phyloP scores from a whole-genome alignment of 2,797 vertebrate species.

The Siniperca undulata region DNA sequence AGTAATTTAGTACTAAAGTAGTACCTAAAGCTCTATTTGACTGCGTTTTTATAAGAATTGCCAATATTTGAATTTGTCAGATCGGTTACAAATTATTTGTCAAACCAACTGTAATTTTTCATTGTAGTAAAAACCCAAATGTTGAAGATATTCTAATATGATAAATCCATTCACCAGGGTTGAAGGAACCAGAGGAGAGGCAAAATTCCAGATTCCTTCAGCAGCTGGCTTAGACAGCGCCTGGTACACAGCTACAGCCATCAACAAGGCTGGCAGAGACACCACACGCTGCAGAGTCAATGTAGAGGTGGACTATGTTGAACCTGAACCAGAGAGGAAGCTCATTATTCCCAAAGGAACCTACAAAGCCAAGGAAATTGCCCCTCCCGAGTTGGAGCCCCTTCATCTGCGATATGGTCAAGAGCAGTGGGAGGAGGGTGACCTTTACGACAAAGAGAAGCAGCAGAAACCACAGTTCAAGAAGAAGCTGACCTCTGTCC shows the following conservation, averaged over 20 bases:
- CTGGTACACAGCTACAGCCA: constrained; percentile 99
- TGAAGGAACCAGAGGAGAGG: constrained; percentile 93
- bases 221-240: constrained; percentile 91
- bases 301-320: constrained; percentile 91
- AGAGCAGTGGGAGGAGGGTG: constrained; percentile 99
- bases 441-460: constrained; percentile 99
- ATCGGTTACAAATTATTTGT: not conserved
- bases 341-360: constrained; percentile 96
- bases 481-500: constrained; percentile 96
- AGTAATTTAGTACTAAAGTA: not conserved
- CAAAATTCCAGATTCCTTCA: constrained; percentile 93
- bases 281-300: constrained; percentile 98
- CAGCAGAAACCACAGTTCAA: constrained; percentile 98
- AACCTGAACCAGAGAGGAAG: constrained; percentile 93
- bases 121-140: not conserved
- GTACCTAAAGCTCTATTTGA: not conserved
- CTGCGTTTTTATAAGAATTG: not conserved
- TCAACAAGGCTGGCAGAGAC: constrained; percentile 98
- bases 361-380: constrained; percentile 97
- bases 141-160: constrained; percentile 11
- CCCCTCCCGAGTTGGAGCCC: constrained; percentile 95
- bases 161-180: constrained; percentile 84
- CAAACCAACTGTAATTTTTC: not conserved
- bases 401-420: constrained; percentile 96
- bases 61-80: not conserved